Evolutionary conservation across 37 sponge, comb jelly and placozoan genomes (phyloP), one percentile per base, ranked within the genome.

Genomic region (Petrosia ficiformis): DNA sequence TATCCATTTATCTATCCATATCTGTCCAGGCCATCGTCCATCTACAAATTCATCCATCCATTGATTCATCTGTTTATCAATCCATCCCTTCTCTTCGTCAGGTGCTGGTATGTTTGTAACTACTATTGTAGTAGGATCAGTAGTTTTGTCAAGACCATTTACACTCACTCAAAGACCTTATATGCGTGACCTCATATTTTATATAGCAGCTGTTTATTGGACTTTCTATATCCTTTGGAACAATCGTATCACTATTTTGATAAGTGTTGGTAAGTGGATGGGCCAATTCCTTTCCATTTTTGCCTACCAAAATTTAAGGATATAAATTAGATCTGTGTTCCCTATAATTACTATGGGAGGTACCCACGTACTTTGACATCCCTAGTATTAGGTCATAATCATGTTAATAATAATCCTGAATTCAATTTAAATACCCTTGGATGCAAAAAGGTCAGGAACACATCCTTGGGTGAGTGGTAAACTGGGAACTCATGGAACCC

Each of bases 21-120:
- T 41, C 32, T 61, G 39, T 21, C 21, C n/a, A n/a, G n/a, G n/a
- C 39, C 36, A 24, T 22, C 72, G 1, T 41, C 72, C 72, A n/a
- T 39, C 72, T 1, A 5, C 34, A 28, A 37, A n/a, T 37, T 14
- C 1, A 59, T 2, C 42, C 66, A 36, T 60, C 63, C 44, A 31
- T 30, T 8, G 38, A 73, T 35, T 48, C 57, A 2, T 3, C 33
- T 54, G 11, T 8, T 59, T 32, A 11, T n/a, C 28, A 1, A 21
- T 22, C 21, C 2, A 5, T 4, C 42, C 28, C 1, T 25, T 25
- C 14, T 30, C 1, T 41, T 5, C 8, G 26, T 4, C 77, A 94
- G 97, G 99, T 71, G 99, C 99, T 73, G 99, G 99, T 0, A 89
- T 97, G 57, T 97, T 97, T 92, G 96, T 97, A 16, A 91, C 93